phyloP scores from a whole-genome alignment of 1,140 invertebrate genomes.

The Zaprionus inermis region DNA sequence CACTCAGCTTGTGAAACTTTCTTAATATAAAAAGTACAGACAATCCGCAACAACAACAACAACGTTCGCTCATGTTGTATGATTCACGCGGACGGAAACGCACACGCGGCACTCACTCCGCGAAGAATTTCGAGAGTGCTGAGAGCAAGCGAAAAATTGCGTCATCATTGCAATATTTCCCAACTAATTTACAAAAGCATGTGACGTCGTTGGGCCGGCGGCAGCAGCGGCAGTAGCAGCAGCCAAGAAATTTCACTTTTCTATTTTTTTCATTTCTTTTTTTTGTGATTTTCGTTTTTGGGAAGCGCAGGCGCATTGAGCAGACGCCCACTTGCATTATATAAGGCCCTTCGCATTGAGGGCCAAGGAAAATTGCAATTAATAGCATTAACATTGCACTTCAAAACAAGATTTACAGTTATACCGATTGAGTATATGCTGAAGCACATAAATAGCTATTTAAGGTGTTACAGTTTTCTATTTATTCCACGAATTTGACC shows the following conservation, averaged over 20 bases:
- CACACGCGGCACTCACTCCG: constrained; percentile 64
- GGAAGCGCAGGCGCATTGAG: constrained; percentile 40
- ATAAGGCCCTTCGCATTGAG: constrained; percentile 35
- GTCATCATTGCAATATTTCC: constrained; percentile 62
- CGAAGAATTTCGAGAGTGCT: background rate
- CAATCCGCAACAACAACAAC: constrained; percentile 32
- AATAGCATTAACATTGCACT: constrained; percentile 32
- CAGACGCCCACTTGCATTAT: constrained; percentile 59
- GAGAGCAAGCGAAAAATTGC: constrained; percentile 51
- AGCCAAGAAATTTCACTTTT: constrained; percentile 44
- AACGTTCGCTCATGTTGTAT: constrained; percentile 34
- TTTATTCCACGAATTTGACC: constrained; percentile 55
- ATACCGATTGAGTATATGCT: background rate
- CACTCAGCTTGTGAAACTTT: constrained; percentile 33
- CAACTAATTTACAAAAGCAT: constrained; percentile 41
- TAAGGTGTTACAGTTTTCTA: constrained; percentile 21
- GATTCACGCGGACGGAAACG: constrained; percentile 66
- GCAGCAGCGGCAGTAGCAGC: constrained; percentile 13
- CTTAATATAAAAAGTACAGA: constrained; percentile 26
- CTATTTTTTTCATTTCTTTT: constrained; percentile 27
- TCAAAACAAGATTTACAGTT: background rate
- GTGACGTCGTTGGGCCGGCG: constrained; percentile 45
- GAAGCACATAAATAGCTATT: constrained; percentile 7
- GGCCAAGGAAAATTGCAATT: constrained; percentile 37
- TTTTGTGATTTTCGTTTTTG: constrained; percentile 6